Evolutionary conservation across 2,888 invertebrate genomes (phyloP).

Genomic region (Acholoe squamosa): DNA sequence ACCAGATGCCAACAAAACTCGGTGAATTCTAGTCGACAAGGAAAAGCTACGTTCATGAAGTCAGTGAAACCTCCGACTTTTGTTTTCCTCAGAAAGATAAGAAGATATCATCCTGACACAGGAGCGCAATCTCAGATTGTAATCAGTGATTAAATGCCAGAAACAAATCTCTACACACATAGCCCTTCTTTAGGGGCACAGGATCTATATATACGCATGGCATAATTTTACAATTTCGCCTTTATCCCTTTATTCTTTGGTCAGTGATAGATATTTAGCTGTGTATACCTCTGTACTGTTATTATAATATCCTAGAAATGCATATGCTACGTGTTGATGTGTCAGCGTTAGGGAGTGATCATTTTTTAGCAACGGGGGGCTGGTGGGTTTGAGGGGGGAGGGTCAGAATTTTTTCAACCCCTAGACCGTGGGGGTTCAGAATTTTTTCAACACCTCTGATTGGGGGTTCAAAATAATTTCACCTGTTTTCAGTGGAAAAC

Average conservation of each 20-base stretch:
- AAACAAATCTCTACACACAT: background rate
- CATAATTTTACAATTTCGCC: background rate
- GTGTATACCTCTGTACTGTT: background rate
- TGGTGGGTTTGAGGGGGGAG: no score
- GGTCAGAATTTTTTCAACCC: no score
- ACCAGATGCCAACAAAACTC: background rate
- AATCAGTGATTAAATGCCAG: background rate
- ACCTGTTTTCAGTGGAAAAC: no score
- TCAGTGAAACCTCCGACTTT: background rate
- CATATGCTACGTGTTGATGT: background rate
- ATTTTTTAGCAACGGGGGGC: no score
- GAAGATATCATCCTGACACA: no score
- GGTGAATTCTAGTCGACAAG: constrained; percentile 12
- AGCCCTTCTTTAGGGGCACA: background rate
- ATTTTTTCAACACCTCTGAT: no score
- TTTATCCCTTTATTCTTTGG: background rate
- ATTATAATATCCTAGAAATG: background rate
- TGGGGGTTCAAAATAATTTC: no score
- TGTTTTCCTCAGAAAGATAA: background rate
- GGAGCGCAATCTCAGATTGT: constrained; percentile 7
- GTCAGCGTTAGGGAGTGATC: no score
- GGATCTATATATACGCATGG: background rate
- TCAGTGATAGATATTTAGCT: background rate
- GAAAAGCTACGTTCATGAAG: background rate
- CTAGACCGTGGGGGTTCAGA: no score